Conservation (phyloP, 2,797 vertebrate genomes). For the Lacerta viridis region DNA sequence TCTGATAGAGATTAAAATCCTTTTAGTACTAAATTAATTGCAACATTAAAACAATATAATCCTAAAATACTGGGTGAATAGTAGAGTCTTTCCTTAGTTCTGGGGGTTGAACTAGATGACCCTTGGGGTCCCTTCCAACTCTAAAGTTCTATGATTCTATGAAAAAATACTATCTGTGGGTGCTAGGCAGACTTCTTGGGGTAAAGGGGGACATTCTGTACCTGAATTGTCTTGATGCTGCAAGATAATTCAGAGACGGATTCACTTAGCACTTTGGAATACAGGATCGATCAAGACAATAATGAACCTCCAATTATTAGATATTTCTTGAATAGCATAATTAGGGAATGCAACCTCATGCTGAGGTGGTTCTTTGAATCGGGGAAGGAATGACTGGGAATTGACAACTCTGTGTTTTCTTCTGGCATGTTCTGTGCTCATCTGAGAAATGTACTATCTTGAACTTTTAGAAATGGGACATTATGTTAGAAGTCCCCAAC, state of each 20-base stretch:
- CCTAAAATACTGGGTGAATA: neutral
- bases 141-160: too few species aligned
- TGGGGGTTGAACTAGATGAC: neutral
- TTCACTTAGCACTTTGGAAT: neutral
- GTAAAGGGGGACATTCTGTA: neutral
- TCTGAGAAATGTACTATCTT: neutral
- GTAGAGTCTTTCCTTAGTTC: neutral
- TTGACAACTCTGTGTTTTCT: neutral
- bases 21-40: neutral
- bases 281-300: neutral
- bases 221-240: neutral
- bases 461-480: neutral
- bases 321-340: neutral
- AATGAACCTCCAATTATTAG: neutral
- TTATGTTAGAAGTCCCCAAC: neutral
- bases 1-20: neutral
- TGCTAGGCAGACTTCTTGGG: neutral
- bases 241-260: neutral
- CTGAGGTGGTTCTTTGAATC: neutral
- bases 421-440: neutral
- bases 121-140: too few species aligned
- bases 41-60: neutral
- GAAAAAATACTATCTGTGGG: neutral
- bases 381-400: neutral
- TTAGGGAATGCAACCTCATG: neutral